These are phyloP conservation scores for Dreissena polymorpha DNA, from an alignment of 1,140 invertebrate species.

Conservation along the genomic window DNA sequence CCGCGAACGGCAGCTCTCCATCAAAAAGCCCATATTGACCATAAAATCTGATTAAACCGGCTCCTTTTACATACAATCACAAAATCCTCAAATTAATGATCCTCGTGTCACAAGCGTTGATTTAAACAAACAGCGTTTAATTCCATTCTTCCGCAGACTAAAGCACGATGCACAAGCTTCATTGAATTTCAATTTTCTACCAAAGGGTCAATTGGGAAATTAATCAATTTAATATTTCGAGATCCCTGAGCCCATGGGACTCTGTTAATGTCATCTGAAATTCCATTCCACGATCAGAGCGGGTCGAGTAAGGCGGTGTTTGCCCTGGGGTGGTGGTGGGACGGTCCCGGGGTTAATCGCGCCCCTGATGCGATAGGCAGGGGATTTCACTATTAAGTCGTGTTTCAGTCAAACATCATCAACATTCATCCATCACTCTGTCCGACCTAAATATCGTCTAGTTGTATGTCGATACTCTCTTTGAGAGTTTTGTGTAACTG, in stretches of 20 bases:
- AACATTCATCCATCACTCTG: not conserved
- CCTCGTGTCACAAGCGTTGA: conserved; percentile 8
- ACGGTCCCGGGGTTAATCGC: not conserved
- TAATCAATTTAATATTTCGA: conserved; percentile 47
- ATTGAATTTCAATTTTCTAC: conserved; percentile 56
- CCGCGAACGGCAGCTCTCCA: conserved; percentile 18
- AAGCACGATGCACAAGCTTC: conserved; percentile 25
- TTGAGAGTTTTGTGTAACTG: no score
- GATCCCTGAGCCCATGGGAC: not conserved
- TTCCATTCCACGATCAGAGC: not conserved
- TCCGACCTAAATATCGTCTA: no score
- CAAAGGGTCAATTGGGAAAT: conserved; percentile 55
- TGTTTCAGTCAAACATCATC: not conserved
- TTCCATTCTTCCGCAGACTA: conserved; percentile 24
- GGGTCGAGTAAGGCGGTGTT: not conserved
- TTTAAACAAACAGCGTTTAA: conserved; percentile 46
- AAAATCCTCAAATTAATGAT: conserved; percentile 23
- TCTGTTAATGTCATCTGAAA: conserved; percentile 35
- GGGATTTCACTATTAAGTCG: not conserved
- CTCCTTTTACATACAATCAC: conserved; percentile 47
- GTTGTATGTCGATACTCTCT: no score
- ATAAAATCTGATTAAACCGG: conserved; percentile 53
- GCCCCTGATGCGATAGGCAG: not conserved
- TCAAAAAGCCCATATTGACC: conserved; percentile 26
- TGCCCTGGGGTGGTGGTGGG: not conserved